Base-by-base conservation (phyloP, 2,888 invertebrate genomes). In the Noctua comes region DNA sequence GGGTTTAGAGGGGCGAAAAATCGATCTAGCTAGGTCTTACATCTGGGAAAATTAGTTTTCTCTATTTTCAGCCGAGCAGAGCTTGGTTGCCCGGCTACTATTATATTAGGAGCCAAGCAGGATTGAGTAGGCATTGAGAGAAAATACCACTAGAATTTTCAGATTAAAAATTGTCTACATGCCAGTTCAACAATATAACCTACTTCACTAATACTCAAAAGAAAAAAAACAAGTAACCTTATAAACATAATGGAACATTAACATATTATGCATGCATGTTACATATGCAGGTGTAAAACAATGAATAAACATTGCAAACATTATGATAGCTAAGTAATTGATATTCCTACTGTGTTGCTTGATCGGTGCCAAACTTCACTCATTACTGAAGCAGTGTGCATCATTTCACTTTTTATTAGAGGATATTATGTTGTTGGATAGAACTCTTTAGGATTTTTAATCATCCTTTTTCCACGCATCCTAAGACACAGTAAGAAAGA, bases 291-390 rank as follows among this genome's bases (percentile, higher is more conserved):
- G 85, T 83, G 88, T 87, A 77, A 85, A 74, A 59, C 73, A 24
- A 87, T 86, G 82, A 87, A 88, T 87, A 89, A 81, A 82, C 79
- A 88, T 77, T 83, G 76, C 81, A 82, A 80, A 79, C 77, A 76
- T 86, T 86, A 83, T 79, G 69, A 79, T 75, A 76, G 31, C 69
- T 51, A 87, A 79, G 78, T 85, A 77, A 88, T 88, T 86, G 69
- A 69, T 84, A 88, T 88, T 88, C 83, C 18, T 68, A 59, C 54
- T 31, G 54, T 77, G 80, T 85, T 31, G 16, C 69, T 51, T 68
- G 70, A 80, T 69, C 6, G 83, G 79, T 85, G 86, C 82, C 88
- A 79, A 85, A 86, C 68, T 85, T 77, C 27, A 77, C 68, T 73
- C 46, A 31, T 46, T 86, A 72, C 70, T 69, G 21, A 65, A 54